phyloP scores from a whole-genome alignment of 2,888 invertebrate species.

The Idaea aversata region DNA sequence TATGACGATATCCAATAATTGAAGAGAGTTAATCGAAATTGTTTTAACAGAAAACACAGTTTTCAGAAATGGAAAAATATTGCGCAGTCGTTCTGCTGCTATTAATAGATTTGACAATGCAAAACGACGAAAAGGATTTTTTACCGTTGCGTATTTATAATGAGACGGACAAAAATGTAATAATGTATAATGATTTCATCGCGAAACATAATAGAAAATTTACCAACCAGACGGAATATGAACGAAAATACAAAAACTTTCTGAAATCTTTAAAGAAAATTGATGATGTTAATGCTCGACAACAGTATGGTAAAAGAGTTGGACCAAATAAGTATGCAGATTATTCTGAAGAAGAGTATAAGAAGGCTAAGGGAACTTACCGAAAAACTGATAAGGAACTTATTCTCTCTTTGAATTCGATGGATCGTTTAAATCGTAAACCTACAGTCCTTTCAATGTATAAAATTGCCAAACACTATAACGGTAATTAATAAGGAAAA shows the following conservation, averaged over 20 bases:
- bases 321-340: constrained; percentile 51
- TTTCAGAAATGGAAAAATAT: constrained; percentile 26
- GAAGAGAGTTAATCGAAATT: constrained; percentile 19
- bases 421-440: constrained; percentile 9
- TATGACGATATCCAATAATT: constrained; percentile 27
- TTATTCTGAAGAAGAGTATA: constrained; percentile 37
- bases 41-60: constrained; percentile 17
- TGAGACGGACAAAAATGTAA: constrained; percentile 30
- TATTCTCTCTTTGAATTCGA: constrained; percentile 15
- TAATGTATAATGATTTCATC: constrained; percentile 34
- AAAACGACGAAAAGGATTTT: constrained; percentile 13
- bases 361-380: constrained; percentile 11
- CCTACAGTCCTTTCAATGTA: constrained; percentile 22
- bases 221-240: constrained; percentile 39
- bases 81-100: constrained; percentile 16
- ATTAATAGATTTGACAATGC: constrained; percentile 21
- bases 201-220: constrained; percentile 42
- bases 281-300: constrained; percentile 45
- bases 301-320: constrained; percentile 37
- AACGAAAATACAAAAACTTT: constrained; percentile 45
- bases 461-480: constrained; percentile 14
- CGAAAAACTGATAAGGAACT: constrained; percentile 42
- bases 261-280: constrained; percentile 46
- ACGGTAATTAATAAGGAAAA: too few species aligned
- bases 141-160: constrained; percentile 27